Evolutionary conservation across 1,140 invertebrate genomes (phyloP), one percentile per base, ranked within the genome.

Genomic region (Psix sp.): DNA sequence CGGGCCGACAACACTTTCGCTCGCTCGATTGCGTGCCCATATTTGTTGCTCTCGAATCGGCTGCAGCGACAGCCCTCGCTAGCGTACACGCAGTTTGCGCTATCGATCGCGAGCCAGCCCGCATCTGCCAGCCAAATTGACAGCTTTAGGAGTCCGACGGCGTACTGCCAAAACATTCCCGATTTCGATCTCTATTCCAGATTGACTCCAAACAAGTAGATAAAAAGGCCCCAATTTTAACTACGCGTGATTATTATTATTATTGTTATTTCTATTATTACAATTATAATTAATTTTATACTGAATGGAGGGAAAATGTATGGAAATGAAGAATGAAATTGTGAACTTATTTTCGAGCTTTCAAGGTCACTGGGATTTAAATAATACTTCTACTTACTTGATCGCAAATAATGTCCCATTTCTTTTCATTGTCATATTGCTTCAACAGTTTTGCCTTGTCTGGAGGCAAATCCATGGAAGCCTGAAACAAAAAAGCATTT

Each of bases 321-420:
- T n/a, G n/a, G n/a, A n/a, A n/a, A n/a, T n/a, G n/a, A n/a, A n/a
- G n/a, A n/a, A n/a, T n/a, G n/a, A n/a, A n/a, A n/a, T n/a, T n/a
- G n/a, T n/a, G n/a, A n/a, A n/a, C n/a, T n/a, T n/a, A n/a, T n/a
- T n/a, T n/a, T n/a, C n/a, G n/a, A n/a, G n/a, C n/a, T n/a, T n/a
- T n/a, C n/a, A n/a, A n/a, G n/a, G n/a, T n/a, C n/a, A n/a, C 21
- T 33, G 29, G 4, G 13, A 35, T 35, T 4, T 24, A 24, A 24
- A 7, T 24, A 35, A 5, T 2, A 38, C 18, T 7, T 20, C 13
- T 56, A 82, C 88, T 90, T 85, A 96, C 94, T 92, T 99, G 97
- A 92, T 99, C 98, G 89, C 97, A 98, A 87, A 99, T 98, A 83
- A 99, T 94, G 85, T 99, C 98, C 97, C 98, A 99, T 88, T 99